Evolutionary conservation across 2,888 invertebrate species (phyloP).

Genomic region (Cartodere bifasciata): DNA sequence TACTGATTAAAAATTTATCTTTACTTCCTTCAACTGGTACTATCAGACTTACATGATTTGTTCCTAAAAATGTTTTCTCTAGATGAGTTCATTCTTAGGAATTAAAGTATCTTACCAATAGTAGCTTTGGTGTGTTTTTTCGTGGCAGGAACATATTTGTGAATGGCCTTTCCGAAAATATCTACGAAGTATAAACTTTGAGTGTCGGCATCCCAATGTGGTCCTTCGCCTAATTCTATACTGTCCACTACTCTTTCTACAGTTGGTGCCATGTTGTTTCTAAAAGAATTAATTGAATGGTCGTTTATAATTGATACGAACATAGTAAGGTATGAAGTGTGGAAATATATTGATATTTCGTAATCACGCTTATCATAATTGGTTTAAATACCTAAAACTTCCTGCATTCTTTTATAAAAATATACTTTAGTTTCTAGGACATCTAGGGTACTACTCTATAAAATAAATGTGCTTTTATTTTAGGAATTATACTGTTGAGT

Average conservation of each 20-base stretch:
- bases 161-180: conserved; percentile 31
- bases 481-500: too few species aligned
- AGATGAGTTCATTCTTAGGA: conserved; percentile 1
- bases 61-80: conserved; percentile 12
- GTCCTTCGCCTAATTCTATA: conserved; percentile 52
- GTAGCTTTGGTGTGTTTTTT: conserved; percentile 18
- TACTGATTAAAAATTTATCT: conserved; percentile 50
- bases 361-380: too few species aligned
- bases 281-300: too few species aligned
- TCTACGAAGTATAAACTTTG: conserved; percentile 55
- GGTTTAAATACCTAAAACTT: too few species aligned
- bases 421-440: too few species aligned
- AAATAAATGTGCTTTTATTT: too few species aligned
- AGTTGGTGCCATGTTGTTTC: conserved; percentile 12
- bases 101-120: conserved; percentile 13
- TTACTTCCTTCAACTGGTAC: conserved; percentile 49
- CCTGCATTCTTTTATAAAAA: too few species aligned
- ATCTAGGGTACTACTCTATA: too few species aligned
- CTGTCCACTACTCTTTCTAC: conserved; percentile 37
- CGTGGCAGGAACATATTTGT: conserved; percentile 21
- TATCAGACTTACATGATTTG: conserved; percentile 37
- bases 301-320: too few species aligned
- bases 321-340: too few species aligned
- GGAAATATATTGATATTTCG: too few species aligned
- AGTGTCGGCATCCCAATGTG: conserved; percentile 51